Base-by-base conservation (phyloP, 2,113 vertebrate species). In the Protobothrops mucrosquamatus region DNA sequence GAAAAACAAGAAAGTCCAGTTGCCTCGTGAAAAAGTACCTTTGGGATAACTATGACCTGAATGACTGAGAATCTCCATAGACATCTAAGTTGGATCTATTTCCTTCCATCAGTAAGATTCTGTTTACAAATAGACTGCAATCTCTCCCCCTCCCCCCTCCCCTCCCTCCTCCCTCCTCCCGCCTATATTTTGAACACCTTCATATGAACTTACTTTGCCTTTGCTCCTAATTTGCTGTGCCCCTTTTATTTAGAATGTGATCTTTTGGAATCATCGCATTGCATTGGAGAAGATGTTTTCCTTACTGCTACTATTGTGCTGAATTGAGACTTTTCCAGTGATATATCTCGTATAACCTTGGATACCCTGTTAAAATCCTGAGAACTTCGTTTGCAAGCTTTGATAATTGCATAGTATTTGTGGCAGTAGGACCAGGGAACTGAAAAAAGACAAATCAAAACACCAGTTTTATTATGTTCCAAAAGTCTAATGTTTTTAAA, bases 71-170 rank as follows among this genome's bases (percentile, higher is more conserved):
- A 43, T 43, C 43, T 43, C 43, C 43, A 43, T 43, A 43, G 43
- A 48, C 46, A 1, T 24, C 91, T 74, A 89, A 93, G 94, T 94
- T 95, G 89, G 91, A 59, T 59, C 11, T 26, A 26, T 59, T 23
- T 46, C 3, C 43, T 26, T 43, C 34, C 18, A 15, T 46, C n/a
- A 20, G 14, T 81, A 81, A 20, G n/a, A 39, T 4, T 64, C n/a
- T 74, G 69, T 74, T 74, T 74, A 74, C 69, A 74, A 74, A 74
- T 74, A 74, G n/a, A 74, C 69, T 34, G 15, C 15, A 74, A 74
- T 74, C n/a, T 6, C 24, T 61, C n/a, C n/a, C n/a, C n/a, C n/a
- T n/a, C n/a, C 59, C 56, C 7, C 22, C 6, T 22, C 22, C 56
- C 6, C 11, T n/a, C 14, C 29, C 15, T n/a, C n/a, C n/a, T n/a